Conservation (phyloP, 2,888 invertebrate genomes). For the Ectemnius cavifrons region DNA sequence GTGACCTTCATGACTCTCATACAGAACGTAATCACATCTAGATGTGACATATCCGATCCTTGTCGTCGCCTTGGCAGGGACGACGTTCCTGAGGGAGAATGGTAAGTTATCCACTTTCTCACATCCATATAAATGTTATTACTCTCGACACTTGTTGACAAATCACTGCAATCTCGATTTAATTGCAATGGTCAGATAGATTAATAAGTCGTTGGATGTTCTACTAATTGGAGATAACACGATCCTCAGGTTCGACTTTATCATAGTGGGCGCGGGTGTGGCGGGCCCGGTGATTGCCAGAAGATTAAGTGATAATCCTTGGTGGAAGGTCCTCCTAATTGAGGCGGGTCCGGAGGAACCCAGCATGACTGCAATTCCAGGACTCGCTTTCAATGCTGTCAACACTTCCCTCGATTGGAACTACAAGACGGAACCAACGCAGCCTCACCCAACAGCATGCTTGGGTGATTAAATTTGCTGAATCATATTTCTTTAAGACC, state of each 20-base stretch:
- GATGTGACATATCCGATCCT: constrained; percentile 73
- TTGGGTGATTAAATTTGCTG: constrained; percentile 60
- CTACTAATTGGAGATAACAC: too few relatives aligned
- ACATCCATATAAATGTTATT: neutral
- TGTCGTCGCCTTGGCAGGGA: constrained; percentile 71
- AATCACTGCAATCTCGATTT: too few relatives aligned
- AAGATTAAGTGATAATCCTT: constrained; percentile 78
- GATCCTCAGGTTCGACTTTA: constrained; percentile 76
- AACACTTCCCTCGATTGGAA: constrained; percentile 79
- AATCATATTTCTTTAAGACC: too few relatives aligned
- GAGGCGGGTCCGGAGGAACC: constrained; percentile 79
- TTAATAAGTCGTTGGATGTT: too few relatives aligned
- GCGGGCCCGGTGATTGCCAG: constrained; percentile 79
- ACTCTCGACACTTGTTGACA: neutral
- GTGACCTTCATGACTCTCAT: constrained; percentile 70
- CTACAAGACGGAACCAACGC: constrained; percentile 79
- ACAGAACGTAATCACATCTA: constrained; percentile 67
- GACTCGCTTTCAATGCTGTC: constrained; percentile 73
- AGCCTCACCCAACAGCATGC: constrained; percentile 74
- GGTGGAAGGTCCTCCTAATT: constrained; percentile 76
- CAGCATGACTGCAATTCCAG: constrained; percentile 75
- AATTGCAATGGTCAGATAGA: too few relatives aligned
- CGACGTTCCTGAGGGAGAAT: constrained; percentile 63
- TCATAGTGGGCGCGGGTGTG: constrained; percentile 78
- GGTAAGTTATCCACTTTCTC: constrained; percentile 52